Conservation (phyloP, 2,113 vertebrate genomes). For the Lepisosteus oculatus region DNA sequence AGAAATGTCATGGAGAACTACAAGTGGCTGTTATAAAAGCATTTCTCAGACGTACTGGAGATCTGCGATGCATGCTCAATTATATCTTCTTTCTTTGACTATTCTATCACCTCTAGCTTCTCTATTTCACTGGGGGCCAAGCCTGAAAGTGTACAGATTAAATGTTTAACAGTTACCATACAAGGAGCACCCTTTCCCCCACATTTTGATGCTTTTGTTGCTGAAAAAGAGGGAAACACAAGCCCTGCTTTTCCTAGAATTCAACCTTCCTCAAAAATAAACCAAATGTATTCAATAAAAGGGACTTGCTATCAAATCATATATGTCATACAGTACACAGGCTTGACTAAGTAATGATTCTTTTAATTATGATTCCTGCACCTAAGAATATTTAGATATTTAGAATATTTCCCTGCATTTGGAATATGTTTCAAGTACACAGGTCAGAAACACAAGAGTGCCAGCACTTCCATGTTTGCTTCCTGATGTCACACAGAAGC, state of each 20-base stretch:
- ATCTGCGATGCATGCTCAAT: neutral
- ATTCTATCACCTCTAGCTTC: neutral
- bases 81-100: neutral
- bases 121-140: conserved; percentile 13
- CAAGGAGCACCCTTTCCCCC: conserved; percentile 1
- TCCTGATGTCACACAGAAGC: too few species aligned
- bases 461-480: too few species aligned
- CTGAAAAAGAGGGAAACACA: neutral
- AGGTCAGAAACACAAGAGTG: too few species aligned
- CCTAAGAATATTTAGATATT: too few species aligned
- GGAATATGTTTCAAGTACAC: too few species aligned
- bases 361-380: too few species aligned
- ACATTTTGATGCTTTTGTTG: conserved; percentile 6
- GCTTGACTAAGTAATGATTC: too few species aligned
- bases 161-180: conserved; percentile 13
- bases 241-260: conserved; percentile 2
- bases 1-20: conserved; percentile 5
- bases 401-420: too few species aligned
- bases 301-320: too few species aligned
- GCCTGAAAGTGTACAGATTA: conserved; percentile 12
- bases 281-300: conserved; percentile 10
- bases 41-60: neutral
- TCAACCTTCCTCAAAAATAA: conserved; percentile 10
- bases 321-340: too few species aligned
- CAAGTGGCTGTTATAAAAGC: conserved; percentile 6